phyloP scores from a whole-genome alignment of 2,113 vertebrate species.

The Zosterops borbonicus region DNA sequence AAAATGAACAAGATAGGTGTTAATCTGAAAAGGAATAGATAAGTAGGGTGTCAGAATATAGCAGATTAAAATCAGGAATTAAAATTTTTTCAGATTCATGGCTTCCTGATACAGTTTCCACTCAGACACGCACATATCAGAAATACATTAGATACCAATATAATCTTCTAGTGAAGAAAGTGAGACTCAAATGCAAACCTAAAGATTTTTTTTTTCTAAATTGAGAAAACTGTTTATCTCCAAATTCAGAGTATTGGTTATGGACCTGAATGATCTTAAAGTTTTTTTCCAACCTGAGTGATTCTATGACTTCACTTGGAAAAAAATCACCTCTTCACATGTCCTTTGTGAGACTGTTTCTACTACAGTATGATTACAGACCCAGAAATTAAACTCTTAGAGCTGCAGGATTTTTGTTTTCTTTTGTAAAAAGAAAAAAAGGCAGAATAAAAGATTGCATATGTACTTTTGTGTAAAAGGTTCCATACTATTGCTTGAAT shows the following conservation, averaged over 20 bases:
- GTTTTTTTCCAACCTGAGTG: not conserved
- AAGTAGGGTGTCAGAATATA: not conserved
- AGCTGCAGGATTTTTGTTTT: not conserved
- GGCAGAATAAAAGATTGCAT: not conserved
- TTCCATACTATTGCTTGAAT: not conserved
- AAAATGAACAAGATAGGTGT: not conserved
- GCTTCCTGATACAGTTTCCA: not conserved
- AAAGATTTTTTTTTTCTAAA: not conserved
- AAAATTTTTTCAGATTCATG: not conserved
- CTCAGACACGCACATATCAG: not conserved
- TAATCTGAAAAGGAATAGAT: not conserved
- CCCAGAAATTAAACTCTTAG: not conserved
- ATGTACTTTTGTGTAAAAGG: not conserved
- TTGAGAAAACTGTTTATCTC: not conserved
- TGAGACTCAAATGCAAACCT: not conserved
- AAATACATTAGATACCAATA: not conserved
- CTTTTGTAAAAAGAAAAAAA: no score
- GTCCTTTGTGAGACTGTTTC: not conserved
- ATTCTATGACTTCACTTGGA: not conserved
- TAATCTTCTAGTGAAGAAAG: not conserved
- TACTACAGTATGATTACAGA: not conserved
- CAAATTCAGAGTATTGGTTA: not conserved
- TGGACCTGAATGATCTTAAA: not conserved
- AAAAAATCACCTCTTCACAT: not conserved
- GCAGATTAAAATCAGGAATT: not conserved